phyloP scores from a whole-genome alignment of 2,113 vertebrate genomes.

The Panthera tigris region DNA sequence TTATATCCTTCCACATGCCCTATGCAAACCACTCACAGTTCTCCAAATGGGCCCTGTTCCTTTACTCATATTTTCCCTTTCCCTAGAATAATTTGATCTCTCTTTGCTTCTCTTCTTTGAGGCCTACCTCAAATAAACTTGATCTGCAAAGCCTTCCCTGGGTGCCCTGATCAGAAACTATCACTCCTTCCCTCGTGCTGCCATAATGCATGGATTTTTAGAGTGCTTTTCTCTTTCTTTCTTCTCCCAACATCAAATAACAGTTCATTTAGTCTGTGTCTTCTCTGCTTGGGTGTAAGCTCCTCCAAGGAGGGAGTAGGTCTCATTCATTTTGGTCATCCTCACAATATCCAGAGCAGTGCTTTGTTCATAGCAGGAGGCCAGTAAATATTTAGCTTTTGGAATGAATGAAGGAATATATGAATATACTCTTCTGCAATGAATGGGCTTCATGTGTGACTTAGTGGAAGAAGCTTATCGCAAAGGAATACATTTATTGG shows the following conservation, averaged over 20 bases:
- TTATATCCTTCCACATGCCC: background rate
- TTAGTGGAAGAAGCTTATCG: background rate
- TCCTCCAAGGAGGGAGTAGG: background rate
- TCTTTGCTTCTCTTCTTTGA: background rate
- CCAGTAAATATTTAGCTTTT: background rate
- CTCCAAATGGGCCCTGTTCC: background rate
- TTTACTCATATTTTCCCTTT: background rate
- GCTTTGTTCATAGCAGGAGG: background rate
- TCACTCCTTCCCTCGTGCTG: background rate
- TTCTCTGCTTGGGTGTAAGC: background rate
- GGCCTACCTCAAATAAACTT: background rate
- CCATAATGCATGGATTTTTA: background rate
- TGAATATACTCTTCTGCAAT: background rate
- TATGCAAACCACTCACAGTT: background rate
- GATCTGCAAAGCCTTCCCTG: background rate
- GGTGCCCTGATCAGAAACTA: background rate
- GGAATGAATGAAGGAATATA: background rate
- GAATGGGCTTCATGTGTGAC: background rate
- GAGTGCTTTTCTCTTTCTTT: background rate
- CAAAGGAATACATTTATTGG: background rate
- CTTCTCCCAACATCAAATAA: background rate
- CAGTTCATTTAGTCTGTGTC: background rate
- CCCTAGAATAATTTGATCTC: background rate
- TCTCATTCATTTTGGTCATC: background rate
- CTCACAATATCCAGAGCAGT: background rate